Evolutionary conservation across 92 coral and sea anemone genomes (phyloP), one percentile per base, ranked within the genome.

Genomic region (Phymanthus crucifer): DNA sequence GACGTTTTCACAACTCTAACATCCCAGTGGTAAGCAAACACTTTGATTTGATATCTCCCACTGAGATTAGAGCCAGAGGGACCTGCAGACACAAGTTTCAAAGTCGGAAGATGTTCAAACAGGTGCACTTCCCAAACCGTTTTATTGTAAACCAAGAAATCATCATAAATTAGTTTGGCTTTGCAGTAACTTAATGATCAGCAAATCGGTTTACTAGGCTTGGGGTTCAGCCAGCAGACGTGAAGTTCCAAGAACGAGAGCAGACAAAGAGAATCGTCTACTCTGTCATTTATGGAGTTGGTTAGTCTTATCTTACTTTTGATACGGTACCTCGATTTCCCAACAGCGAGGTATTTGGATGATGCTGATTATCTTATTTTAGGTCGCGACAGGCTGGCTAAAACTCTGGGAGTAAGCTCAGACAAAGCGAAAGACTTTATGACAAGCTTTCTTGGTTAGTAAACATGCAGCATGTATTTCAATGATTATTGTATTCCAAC

Each of bases 231-330:
- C 78, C 85, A 43, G 89, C 83, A 21, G 84, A 80, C 50, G 91
- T 94, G 35, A 83, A 84, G 13, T 40, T 80, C 48, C 90, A 88
- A 72, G 97, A 94, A 68, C 84, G 98, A 85, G 98, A 94, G 72
- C 84, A 89, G 46, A 93, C 98, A 16, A 94, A 94, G 66, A 89
- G 97, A 71, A 87, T 94, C 10, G 98, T 92, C 1, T 94, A 94
- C 70, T 92, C 98, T 24, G 97, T 94, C 32, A 82, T 94, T 36
- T 94, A 94, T 86, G 98, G 98, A 66, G 98, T 94, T 17, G 98
- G 98, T 94, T 76, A 66, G 98, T 48, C 14, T 43, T 0, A 2
- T 2, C 14, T 43, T 2, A 43, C 13, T 10, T 2, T 43, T 11
- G n/a, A n/a, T n/a, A 43, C 12, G 14, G 2, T 43, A 10, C 1